Percentiles rank a stretch among this genome's conserved stretches.
phyloP scores from a whole-genome alignment of 2,113 vertebrate genomes.

The Clarias magur region DNA sequence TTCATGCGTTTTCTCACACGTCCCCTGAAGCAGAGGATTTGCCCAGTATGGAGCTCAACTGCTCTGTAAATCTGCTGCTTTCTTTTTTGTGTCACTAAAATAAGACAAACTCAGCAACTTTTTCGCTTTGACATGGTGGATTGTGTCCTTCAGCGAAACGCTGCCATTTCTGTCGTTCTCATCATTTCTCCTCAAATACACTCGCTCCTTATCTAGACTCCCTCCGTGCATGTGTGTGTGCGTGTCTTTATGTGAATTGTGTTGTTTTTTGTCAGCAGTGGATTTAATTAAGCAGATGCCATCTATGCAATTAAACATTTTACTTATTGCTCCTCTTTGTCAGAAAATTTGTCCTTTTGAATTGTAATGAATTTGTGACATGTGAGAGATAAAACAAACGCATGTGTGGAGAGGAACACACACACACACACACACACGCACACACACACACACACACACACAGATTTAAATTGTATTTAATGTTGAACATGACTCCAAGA shows the following conservation, averaged over 20 bases:
- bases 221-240: not conserved
- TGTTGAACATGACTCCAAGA: not conserved
- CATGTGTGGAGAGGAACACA: not conserved
- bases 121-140: slow-evolving; percentile 16
- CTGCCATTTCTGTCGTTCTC: slow-evolving; percentile 16
- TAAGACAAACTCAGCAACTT: not conserved
- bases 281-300: slow-evolving; percentile 77
- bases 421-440: not conserved
- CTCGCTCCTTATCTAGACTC: slow-evolving; percentile 21
- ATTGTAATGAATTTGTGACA: slow-evolving; percentile 62
- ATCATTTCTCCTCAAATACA: slow-evolving; percentile 1
- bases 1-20: not conserved
- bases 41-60: not conserved
- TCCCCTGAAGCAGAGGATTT: slow-evolving; percentile 17
- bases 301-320: slow-evolving; percentile 63
- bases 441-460: not conserved
- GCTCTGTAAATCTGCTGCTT: slow-evolving; percentile 6
- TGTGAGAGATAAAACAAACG: slow-evolving; percentile 59
- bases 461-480: not conserved
- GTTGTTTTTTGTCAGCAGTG: slow-evolving; percentile 58
- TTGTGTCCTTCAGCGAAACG: slow-evolving; percentile 28
- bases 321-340: slow-evolving; percentile 61
- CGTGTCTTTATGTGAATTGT: slow-evolving; percentile 58
- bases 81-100: not conserved
- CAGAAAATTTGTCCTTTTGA: slow-evolving; percentile 49